phyloP scores from a whole-genome alignment of 1,140 invertebrate genomes.

The Sitobion miscanthi region DNA sequence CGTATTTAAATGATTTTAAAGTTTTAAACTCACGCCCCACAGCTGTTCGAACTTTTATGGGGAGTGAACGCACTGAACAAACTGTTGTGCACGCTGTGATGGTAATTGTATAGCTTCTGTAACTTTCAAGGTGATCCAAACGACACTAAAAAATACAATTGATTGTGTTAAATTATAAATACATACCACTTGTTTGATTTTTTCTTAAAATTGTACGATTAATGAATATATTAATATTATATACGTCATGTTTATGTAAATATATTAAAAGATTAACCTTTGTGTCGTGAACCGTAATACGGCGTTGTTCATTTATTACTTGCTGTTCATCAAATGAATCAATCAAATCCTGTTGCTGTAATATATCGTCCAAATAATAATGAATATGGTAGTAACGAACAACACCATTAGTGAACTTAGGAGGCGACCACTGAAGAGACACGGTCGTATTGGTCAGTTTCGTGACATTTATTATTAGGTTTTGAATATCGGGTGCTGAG shows the following conservation, averaged over 20 bases:
- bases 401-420: conserved; percentile 75
- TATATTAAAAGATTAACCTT: neutral
- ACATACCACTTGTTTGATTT: neutral
- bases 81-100: conserved; percentile 75
- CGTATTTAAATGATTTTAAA: neutral
- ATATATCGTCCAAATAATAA: neutral
- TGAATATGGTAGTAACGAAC: conserved; percentile 74
- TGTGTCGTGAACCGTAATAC: neutral
- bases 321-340: conserved; percentile 43
- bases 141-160: conserved; percentile 20
- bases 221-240: neutral
- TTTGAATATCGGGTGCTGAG: conserved; percentile 66
- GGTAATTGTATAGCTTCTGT: conserved; percentile 71
- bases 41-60: conserved; percentile 59
- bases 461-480: conserved; percentile 66
- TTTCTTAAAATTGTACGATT: neutral
- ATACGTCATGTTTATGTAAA: neutral
- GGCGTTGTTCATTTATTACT: conserved; percentile 59
- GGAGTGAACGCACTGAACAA: conserved; percentile 67
- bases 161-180: neutral
- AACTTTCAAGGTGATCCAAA: conserved; percentile 62
- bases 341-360: conserved; percentile 62
- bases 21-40: conserved; percentile 30
- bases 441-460: conserved; percentile 74
- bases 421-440: conserved; percentile 73